Conservation (phyloP, 2,113 vertebrate species). For the Myotis brandtii region DNA sequence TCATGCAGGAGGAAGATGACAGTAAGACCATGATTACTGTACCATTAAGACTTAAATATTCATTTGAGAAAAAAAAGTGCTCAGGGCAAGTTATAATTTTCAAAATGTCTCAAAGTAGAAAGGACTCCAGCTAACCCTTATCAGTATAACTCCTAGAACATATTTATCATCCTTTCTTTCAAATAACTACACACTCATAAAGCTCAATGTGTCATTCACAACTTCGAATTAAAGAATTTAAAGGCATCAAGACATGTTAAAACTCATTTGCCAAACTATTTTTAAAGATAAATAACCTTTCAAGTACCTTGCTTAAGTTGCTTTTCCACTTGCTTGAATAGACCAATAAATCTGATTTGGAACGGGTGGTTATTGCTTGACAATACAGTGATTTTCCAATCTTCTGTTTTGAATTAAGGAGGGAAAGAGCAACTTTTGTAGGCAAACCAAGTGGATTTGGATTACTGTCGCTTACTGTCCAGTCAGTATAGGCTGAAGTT, state of each 20-base stretch:
- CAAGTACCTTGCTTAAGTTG: constrained; percentile 91
- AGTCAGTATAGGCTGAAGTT: constrained; percentile 93
- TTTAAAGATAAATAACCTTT: constrained; percentile 26
- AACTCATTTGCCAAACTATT: constrained; percentile 1
- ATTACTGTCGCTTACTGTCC: constrained; percentile 91
- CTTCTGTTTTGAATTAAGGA: constrained; percentile 96
- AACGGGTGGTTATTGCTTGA: constrained; percentile 92
- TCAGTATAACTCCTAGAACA: constrained; percentile 35
- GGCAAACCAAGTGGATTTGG: constrained; percentile 95
- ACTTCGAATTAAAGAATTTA: constrained; percentile 66
- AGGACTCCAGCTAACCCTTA: not conserved
- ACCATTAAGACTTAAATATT: not conserved
- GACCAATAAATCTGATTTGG: constrained; percentile 93
- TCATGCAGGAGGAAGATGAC: not conserved
- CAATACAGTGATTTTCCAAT: constrained; percentile 94
- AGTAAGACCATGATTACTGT: not conserved
- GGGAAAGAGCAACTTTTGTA: constrained; percentile 96
- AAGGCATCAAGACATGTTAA: constrained; percentile 36
- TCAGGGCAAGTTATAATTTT: not conserved
- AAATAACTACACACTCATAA: not conserved
- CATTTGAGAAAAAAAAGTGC: not conserved
- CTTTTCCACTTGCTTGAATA: constrained; percentile 97
- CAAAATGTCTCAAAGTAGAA: constrained; percentile 61
- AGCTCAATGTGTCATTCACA: constrained; percentile 15
- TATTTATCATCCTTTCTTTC: not conserved